Conservation (phyloP, 2,888 invertebrate species). For the Phortica magna region DNA sequence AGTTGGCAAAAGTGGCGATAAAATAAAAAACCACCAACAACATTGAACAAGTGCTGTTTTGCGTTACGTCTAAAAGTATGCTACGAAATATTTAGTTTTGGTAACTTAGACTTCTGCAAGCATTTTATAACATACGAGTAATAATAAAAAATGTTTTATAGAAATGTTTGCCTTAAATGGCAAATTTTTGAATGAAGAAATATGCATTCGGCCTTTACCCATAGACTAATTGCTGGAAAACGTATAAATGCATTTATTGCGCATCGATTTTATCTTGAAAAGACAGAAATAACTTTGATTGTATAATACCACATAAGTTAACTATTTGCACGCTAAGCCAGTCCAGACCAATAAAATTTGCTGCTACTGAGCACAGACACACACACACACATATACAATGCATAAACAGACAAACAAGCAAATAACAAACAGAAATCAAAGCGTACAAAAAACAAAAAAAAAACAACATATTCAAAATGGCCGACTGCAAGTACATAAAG, state of each 20-base stretch:
- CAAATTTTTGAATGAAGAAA: no score
- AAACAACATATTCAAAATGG: constrained; percentile 74
- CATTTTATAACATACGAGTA: no score
- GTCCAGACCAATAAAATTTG: constrained; percentile 6
- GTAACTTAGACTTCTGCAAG: not conserved
- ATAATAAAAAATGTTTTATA: no score
- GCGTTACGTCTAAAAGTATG: not conserved
- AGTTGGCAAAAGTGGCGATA: not conserved
- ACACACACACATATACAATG: not conserved
- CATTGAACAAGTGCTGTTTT: no score
- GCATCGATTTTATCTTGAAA: not conserved
- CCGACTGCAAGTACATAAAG: constrained; percentile 54
- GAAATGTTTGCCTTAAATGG: no score
- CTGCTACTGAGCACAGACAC: not conserved
- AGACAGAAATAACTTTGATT: not conserved
- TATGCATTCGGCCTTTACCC: no score
- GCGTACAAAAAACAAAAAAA: constrained; percentile 39
- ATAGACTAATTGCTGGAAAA: no score
- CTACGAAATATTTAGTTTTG: not conserved
- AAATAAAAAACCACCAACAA: no score
- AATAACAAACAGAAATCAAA: constrained; percentile 15
- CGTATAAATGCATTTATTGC: no score
- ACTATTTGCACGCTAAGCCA: not conserved
- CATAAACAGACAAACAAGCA: not conserved
- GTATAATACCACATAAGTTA: not conserved